A percentile compares a stretch with the other conserved stretches of the same genome.
Evolutionary conservation across 2,113 vertebrate genomes (phyloP).

Genomic region (Rhynchopsitta pachyrhyncha): DNA sequence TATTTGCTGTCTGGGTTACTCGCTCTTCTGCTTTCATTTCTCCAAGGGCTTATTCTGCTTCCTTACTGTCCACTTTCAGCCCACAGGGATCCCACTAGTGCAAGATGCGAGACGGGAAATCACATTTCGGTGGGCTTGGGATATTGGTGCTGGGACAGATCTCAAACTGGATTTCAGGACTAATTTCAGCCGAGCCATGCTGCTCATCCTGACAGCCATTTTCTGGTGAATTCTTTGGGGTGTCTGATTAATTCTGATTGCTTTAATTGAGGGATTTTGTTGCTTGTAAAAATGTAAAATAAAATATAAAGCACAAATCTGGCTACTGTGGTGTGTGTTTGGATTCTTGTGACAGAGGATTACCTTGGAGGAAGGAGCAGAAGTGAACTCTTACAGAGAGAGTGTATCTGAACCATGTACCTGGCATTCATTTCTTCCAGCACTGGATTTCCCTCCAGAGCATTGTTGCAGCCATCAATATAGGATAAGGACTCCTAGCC

Average conservation of each 20-base stretch:
- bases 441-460: neutral
- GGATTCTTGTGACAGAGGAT: neutral
- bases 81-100: neutral
- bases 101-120: neutral
- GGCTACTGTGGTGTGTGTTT: neutral
- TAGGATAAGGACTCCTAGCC: neutral
- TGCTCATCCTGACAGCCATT: neutral
- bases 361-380: neutral
- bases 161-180: neutral
- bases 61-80: neutral
- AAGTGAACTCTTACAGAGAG: neutral
- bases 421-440: neutral
- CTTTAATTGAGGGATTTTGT: neutral
- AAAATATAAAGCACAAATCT: neutral
- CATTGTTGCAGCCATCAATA: accelerated
- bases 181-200: neutral
- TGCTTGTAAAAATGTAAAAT: slow-evolving; percentile 17
- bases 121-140: neutral
- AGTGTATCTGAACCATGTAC: accelerated
- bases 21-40: neutral
- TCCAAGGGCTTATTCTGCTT: neutral
- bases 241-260: slow-evolving; percentile 25
- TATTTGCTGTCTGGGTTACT: neutral
- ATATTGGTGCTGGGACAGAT: neutral
- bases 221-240: neutral